phyloP scores from a whole-genome alignment of 2,113 vertebrate species.

The Sinocyclocheilus rhinocerous region DNA sequence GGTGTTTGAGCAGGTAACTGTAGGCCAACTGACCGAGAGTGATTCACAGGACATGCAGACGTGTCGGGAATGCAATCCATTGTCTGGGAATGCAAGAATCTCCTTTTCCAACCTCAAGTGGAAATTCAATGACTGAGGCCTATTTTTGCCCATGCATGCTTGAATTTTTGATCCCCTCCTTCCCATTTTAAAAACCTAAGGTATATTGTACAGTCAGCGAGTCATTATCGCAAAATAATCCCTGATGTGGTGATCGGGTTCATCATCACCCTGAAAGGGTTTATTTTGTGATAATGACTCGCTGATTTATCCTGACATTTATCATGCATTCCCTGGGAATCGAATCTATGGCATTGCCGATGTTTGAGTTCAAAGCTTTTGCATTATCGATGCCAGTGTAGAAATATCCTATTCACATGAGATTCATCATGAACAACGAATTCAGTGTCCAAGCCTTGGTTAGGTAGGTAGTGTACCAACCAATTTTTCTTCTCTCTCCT shows the following conservation, averaged over 20 bases:
- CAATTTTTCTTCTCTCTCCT: not conserved
- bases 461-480: not conserved
- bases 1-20: slow-evolving; percentile 41
- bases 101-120: slow-evolving; percentile 68
- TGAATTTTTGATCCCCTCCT: slow-evolving; percentile 50
- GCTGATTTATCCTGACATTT: not conserved
- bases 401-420: not conserved
- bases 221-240: not conserved
- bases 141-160: slow-evolving; percentile 45
- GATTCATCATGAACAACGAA: not conserved
- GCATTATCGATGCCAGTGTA: not conserved
- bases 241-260: not conserved
- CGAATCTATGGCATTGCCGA: no score
- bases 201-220: not conserved
- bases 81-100: slow-evolving; percentile 78
- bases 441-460: not conserved
- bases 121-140: slow-evolving; percentile 67
- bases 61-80: slow-evolving; percentile 74
- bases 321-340: not conserved
- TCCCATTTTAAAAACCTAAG: slow-evolving; percentile 5
- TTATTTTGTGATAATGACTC: not conserved
- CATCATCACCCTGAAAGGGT: slow-evolving; percentile 6
- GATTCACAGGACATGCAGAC: slow-evolving; percentile 68
- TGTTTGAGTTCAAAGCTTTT: not conserved
- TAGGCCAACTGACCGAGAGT: slow-evolving; percentile 49